A percentile compares a stretch with the other conserved stretches of the same genome.
Conservation (phyloP, 2,888 invertebrate species). For the Scaeva pyrastri region DNA sequence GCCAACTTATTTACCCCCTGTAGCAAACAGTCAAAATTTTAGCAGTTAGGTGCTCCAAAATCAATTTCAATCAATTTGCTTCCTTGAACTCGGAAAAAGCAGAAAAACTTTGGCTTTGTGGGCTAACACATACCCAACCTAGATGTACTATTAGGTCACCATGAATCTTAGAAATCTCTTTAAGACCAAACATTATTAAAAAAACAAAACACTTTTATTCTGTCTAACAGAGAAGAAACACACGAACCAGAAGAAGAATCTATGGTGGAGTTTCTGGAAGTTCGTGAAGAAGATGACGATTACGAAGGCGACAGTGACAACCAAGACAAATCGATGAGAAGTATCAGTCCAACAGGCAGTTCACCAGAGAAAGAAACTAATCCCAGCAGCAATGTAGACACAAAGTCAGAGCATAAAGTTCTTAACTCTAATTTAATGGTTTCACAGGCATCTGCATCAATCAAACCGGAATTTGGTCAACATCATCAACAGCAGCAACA, state of each 20-base stretch:
- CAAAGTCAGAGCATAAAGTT: constrained; percentile 52
- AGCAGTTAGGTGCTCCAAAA: too few relatives aligned
- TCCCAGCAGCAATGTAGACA: neutral
- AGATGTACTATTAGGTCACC: too few relatives aligned
- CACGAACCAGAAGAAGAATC: constrained; percentile 81
- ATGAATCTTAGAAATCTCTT: too few relatives aligned
- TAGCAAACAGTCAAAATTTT: too few relatives aligned
- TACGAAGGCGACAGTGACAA: constrained; percentile 80
- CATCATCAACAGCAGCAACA: constrained; percentile 27
- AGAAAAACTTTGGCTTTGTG: too few relatives aligned
- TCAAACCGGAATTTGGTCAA: constrained; percentile 30
- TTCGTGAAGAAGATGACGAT: constrained; percentile 82
- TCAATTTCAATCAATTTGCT: too few relatives aligned
- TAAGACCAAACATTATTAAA: too few relatives aligned
- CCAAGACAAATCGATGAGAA: constrained; percentile 79
- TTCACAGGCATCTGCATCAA: constrained; percentile 10
- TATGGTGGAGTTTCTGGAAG: constrained; percentile 82
- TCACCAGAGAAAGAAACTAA: constrained; percentile 81
- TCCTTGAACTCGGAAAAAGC: too few relatives aligned
- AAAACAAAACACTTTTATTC: too few relatives aligned
- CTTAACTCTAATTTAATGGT: constrained; percentile 63
- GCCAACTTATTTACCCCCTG: too few relatives aligned
- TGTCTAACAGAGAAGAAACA: constrained; percentile 77
- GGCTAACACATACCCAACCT: too few relatives aligned
- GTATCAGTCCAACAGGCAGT: constrained; percentile 75